A percentile compares a stretch with the other conserved stretches of the same genome.
Evolutionary conservation across 2,113 vertebrate genomes (phyloP).

Genomic region (Lates calcarifer): DNA sequence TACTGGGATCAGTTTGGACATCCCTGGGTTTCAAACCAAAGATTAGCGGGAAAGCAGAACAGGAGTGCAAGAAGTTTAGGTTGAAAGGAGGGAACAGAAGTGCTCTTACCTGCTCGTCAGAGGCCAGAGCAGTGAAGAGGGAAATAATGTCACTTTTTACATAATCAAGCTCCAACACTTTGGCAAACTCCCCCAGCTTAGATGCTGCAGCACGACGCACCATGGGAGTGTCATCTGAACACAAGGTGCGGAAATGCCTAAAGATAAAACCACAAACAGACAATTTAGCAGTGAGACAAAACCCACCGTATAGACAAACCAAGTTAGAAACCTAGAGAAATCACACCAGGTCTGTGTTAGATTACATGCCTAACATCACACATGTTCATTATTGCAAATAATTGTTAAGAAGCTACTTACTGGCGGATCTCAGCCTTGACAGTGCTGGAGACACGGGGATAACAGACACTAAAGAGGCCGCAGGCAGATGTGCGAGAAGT

Average conservation of each 20-base stretch:
- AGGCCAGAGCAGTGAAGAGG: constrained; percentile 91
- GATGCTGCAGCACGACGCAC: constrained; percentile 93
- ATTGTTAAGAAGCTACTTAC: constrained; percentile 81
- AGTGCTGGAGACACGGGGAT: constrained; percentile 90
- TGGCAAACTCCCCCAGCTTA: constrained; percentile 94
- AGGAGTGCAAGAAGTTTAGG: neutral
- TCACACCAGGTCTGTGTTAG: neutral
- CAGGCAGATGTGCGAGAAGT: constrained; percentile 94
- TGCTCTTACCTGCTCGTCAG: constrained; percentile 90
- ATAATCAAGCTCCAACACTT: constrained; percentile 92
- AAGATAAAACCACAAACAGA: constrained; percentile 16
- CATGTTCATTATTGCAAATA: neutral
- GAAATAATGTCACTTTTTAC: constrained; percentile 95
- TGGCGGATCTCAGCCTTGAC: constrained; percentile 92
- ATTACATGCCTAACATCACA: neutral
- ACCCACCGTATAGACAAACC: neutral
- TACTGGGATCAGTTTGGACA: neutral
- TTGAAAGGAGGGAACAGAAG: neutral
- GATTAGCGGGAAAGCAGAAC: neutral
- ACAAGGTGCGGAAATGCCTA: constrained; percentile 92
- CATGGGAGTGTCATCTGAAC: constrained; percentile 94
- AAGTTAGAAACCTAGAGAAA: neutral
- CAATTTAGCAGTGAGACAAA: constrained; percentile 8
- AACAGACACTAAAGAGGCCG: constrained; percentile 92
- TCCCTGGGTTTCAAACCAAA: neutral